Conservation (phyloP, 30 jellyfish, hydroid and myxozoan genomes). For the Nemopilema nomurai region DNA sequence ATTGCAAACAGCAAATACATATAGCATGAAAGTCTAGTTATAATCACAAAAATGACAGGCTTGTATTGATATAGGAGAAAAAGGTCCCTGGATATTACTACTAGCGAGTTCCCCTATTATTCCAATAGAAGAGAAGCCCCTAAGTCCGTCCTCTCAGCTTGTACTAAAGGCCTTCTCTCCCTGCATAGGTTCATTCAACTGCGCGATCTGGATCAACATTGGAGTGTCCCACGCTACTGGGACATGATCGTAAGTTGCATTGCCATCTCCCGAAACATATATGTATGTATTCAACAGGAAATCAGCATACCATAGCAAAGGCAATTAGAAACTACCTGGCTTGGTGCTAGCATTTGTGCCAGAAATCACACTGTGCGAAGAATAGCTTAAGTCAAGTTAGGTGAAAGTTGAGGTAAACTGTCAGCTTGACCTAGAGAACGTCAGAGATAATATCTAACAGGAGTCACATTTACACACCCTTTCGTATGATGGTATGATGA, state of each 20-base stretch:
- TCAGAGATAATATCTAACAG: not conserved
- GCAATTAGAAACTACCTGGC: no score
- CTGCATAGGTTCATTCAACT: conserved; percentile 64
- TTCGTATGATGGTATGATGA: not conserved
- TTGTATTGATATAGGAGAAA: not conserved
- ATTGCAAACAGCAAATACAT: no score
- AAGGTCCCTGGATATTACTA: not conserved
- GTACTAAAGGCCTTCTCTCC: not conserved
- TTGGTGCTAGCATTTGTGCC: no score
- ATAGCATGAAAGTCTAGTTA: not conserved
- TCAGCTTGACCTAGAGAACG: no score
- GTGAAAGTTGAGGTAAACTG: no score
- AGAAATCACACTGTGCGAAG: no score
- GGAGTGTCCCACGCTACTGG: conserved; percentile 94
- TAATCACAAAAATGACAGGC: not conserved
- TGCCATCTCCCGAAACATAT: not conserved
- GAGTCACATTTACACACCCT: not conserved
- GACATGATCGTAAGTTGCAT: conserved; percentile 69
- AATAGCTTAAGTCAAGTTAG: no score
- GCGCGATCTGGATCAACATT: conserved; percentile 69
- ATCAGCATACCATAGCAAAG: no score
- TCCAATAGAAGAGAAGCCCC: no score
- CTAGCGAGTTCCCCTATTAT: no score
- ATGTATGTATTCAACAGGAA: no score
- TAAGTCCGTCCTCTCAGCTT: no score